phyloP scores from a whole-genome alignment of 1,140 invertebrate genomes.

The Drosophila equinoxialis region DNA sequence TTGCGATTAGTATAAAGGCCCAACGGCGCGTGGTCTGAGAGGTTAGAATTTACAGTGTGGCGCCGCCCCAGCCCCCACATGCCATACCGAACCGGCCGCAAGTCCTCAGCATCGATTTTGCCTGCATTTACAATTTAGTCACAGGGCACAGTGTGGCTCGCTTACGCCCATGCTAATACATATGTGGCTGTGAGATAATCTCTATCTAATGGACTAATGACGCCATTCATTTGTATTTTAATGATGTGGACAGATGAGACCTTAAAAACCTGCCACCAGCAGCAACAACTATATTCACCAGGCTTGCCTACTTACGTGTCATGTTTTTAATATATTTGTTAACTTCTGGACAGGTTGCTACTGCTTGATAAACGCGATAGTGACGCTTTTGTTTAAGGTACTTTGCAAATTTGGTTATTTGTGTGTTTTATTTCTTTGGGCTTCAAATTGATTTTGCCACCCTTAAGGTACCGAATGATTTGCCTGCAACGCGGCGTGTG shows the following conservation, averaged over 20 bases:
- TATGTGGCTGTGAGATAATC: background rate
- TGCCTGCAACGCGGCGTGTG: background rate
- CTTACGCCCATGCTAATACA: background rate
- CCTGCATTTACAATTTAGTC: background rate
- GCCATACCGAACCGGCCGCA: background rate
- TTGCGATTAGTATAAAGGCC: background rate
- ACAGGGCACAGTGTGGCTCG: background rate
- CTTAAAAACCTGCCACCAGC: background rate
- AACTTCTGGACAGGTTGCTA: conserved; percentile 5
- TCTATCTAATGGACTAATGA: background rate
- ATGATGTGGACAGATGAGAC: background rate
- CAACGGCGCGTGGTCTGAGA: conserved; percentile 38
- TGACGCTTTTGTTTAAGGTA: background rate
- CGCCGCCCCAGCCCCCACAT: background rate
- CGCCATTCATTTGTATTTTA: background rate
- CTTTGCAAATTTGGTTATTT: conserved; percentile 6
- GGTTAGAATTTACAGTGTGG: conserved; percentile 32
- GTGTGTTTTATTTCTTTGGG: background rate
- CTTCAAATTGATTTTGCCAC: background rate
- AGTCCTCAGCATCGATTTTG: conserved; percentile 47
- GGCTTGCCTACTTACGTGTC: conserved; percentile 44
- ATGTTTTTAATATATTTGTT: conserved; percentile 28
- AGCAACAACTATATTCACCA: background rate
- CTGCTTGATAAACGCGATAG: background rate
- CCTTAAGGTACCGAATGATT: conserved; percentile 1